phyloP scores from a whole-genome alignment of 1,140 invertebrate species.

The Drosophila saltans region DNA sequence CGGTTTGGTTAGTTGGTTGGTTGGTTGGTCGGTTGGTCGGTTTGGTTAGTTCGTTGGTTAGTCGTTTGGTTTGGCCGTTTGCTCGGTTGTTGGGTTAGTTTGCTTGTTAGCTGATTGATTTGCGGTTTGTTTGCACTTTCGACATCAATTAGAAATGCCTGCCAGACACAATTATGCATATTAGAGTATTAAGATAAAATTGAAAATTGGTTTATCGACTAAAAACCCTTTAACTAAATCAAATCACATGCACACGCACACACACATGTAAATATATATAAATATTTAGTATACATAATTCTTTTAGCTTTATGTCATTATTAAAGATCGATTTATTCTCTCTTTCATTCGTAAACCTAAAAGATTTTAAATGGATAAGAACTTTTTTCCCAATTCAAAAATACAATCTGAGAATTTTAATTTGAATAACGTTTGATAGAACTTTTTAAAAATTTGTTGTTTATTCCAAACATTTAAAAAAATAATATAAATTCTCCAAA shows the following conservation, averaged over 20 bases:
- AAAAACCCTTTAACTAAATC: not conserved
- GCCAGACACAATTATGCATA: slow-evolving; percentile 74
- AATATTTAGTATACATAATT: no score
- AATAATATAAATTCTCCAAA: no score
- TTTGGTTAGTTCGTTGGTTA: slow-evolving; percentile 36
- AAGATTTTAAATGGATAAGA: no score
- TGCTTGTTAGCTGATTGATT: slow-evolving; percentile 78
- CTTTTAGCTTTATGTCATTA: no score
- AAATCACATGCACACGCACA: not conserved
- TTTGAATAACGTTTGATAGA: no score
- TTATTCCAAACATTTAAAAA: no score
- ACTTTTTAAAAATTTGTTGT: no score
- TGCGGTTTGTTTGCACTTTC: slow-evolving; percentile 74
- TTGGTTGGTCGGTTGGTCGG: slow-evolving; percentile 43
- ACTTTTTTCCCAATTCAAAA: no score
- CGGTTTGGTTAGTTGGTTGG: slow-evolving; percentile 42
- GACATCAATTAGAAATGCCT: slow-evolving; percentile 79
- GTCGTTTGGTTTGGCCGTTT: slow-evolving; percentile 48
- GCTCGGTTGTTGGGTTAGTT: slow-evolving; percentile 29
- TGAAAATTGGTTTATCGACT: slow-evolving; percentile 6
- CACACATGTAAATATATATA: not conserved
- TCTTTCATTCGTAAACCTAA: no score
- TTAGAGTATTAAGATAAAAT: slow-evolving; percentile 19
- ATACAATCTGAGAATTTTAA: no score
- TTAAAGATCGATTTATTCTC: no score